Evolutionary conservation across 2,113 vertebrate genomes (phyloP).

Genomic region (Sisor rabdophorus): DNA sequence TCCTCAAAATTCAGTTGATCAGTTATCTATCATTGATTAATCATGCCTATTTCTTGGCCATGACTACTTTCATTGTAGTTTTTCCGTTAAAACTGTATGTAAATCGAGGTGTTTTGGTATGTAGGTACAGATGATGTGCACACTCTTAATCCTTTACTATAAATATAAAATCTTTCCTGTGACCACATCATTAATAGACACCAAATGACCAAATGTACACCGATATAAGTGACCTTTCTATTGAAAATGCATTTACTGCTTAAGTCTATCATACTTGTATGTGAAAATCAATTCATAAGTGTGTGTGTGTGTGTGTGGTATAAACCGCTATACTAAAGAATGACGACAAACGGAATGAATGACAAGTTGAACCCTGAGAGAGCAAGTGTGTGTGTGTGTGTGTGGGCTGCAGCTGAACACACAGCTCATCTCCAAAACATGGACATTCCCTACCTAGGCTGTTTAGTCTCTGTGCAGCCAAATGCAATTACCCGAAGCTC

Average conservation of each 20-base stretch:
- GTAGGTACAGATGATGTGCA: constrained; percentile 15
- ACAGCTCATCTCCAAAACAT: constrained; percentile 94
- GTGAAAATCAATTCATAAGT: too few relatives aligned
- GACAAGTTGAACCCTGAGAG: too few relatives aligned
- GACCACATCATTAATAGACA: too few relatives aligned
- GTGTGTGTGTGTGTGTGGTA: constrained; percentile 66
- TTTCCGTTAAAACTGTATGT: constrained; percentile 49
- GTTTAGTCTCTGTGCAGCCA: constrained; percentile 88
- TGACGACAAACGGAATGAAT: constrained; percentile 72
- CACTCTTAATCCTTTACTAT: too few relatives aligned
- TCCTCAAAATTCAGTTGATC: too few relatives aligned
- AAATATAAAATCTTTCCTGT: too few relatives aligned
- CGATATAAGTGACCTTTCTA: too few relatives aligned
- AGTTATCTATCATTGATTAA: too few relatives aligned
- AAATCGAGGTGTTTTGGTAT: constrained; percentile 51
- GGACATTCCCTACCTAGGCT: constrained; percentile 85
- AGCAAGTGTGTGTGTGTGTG: constrained; percentile 17
- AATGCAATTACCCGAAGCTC: constrained; percentile 81
- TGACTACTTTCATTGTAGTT: constrained; percentile 2
- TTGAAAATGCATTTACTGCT: too few relatives aligned
- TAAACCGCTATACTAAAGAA: constrained; percentile 69
- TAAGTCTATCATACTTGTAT: too few relatives aligned
- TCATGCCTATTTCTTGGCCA: not conserved
- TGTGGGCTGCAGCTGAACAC: constrained; percentile 83
- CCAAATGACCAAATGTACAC: too few relatives aligned